A percentile compares a stretch with the other conserved stretches of the same genome.
Conservation (phyloP, 2,888 invertebrate species). For the Agrochola lychnidis region DNA sequence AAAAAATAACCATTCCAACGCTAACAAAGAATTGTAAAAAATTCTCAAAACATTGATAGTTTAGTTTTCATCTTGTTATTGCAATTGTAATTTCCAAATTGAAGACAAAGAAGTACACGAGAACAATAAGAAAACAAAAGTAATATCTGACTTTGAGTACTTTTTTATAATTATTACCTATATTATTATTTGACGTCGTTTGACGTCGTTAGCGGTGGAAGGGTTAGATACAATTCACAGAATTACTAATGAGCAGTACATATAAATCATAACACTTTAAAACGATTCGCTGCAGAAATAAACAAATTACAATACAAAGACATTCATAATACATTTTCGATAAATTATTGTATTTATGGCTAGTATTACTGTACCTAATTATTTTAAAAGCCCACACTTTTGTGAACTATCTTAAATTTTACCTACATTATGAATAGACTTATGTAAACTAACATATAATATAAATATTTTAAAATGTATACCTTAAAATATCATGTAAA, state of each 20-base stretch:
- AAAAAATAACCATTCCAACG: conserved; percentile 38
- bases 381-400: neutral
- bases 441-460: conserved; percentile 52
- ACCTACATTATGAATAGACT: conserved; percentile 41
- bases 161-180: conserved; percentile 51
- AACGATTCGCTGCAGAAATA: conserved; percentile 40
- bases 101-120: conserved; percentile 50
- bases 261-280: neutral
- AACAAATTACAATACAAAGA: conserved; percentile 45
- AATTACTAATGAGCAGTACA: conserved; percentile 14
- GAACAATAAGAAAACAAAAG: conserved; percentile 62
- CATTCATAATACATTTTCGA: conserved; percentile 14
- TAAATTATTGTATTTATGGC: conserved; percentile 8
- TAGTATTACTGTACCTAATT: neutral
- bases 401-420: neutral
- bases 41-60: conserved; percentile 56
- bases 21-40: conserved; percentile 58
- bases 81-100: conserved; percentile 55
- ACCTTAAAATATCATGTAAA: conserved; percentile 35
- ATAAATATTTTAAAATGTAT: conserved; percentile 44
- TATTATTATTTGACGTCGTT: neutral
- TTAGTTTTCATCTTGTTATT: conserved; percentile 54
- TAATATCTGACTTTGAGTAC: conserved; percentile 53
- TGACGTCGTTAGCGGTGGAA: conserved; percentile 38
- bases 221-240: conserved; percentile 27